A percentile compares a stretch with the other conserved stretches of the same genome.
phyloP scores from a whole-genome alignment of 1,140 invertebrate species.

The Hycleus phaleratus region DNA sequence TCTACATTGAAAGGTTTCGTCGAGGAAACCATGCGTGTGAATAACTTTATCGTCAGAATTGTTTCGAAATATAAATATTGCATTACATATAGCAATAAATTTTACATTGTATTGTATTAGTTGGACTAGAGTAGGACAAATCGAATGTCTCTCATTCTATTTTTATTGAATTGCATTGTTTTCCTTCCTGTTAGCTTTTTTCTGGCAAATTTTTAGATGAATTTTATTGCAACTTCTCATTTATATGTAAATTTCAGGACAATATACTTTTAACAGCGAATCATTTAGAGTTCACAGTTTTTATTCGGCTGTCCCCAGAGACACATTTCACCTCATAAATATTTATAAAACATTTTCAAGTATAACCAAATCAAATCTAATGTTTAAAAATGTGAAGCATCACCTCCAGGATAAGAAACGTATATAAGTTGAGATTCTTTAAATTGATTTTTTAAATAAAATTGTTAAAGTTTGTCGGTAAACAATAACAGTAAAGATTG shows the following conservation, averaged over 20 bases:
- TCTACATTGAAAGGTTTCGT: too few relatives aligned
- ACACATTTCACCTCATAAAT: constrained; percentile 6
- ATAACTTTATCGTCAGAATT: constrained; percentile 3
- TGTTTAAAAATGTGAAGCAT: too few relatives aligned
- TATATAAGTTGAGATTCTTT: too few relatives aligned
- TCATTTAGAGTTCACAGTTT: constrained; percentile 19
- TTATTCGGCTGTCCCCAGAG: constrained; percentile 10
- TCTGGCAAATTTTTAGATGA: neutral
- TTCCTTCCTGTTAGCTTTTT: too few relatives aligned
- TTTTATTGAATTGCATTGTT: too few relatives aligned
- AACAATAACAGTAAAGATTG: too few relatives aligned
- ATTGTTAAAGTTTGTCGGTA: too few relatives aligned
- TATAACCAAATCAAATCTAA: too few relatives aligned
- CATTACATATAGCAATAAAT: constrained; percentile 6
- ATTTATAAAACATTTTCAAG: constrained; percentile 8
- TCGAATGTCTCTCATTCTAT: too few relatives aligned
- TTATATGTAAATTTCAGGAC: constrained; percentile 23
- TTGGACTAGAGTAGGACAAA: too few relatives aligned
- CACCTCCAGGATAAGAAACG: too few relatives aligned
- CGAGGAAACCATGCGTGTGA: constrained; percentile 2
- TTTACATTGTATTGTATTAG: neutral
- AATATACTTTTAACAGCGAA: constrained; percentile 17
- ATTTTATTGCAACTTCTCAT: constrained; percentile 22
- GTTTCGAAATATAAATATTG: constrained; percentile 5
- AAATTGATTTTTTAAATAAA: too few relatives aligned